Base-by-base conservation (phyloP, 2,797 vertebrate genomes). In the Amblyraja radiata region DNA sequence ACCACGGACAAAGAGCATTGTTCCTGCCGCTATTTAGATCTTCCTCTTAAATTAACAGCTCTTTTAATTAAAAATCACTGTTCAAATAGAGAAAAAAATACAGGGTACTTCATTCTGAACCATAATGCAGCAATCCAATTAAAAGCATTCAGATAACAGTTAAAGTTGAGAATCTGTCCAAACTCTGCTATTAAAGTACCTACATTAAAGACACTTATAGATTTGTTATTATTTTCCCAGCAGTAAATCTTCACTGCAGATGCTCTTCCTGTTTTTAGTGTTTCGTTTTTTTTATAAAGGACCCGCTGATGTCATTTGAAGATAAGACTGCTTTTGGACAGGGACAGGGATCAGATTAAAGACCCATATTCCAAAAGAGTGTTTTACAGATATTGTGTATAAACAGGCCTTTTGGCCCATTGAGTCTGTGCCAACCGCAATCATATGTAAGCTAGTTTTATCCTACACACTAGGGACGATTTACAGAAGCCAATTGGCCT, bases 41-140 rank as follows among this genome's bases (percentile, higher is more conserved):
- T 68, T 36, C 84, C 16, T 18, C 63, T 46, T 46, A 76, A 92
- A 76, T 76, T 92, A 76, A 28, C 23, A 46, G 36, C 65, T 28
- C 39, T 92, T 92, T 92, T 92, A 92, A 92, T 92, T 92, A 46
- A 32, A 88, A 74, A 74, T 71, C 10, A 21, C 90, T 92, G 90
- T 92, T 71, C 46, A 76, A 58, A 92, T 76, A 92, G 68, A 58
- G 23, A 76, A 76, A 92, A 1, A 25, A 58, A 76, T 25, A 92
- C 73, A 54, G 90, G 71, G 46, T 92, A 28, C 39, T 39, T 92
- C 36, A 46, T 54, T 54, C 36, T 25, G 71, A 92, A 54, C 92
- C 54, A 92, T 54, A 92, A 92, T 73, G 68, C 23, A 18, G 73
- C 46, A 73, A 91, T 91, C 71, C 18, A 91, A 91, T 91, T 91